phyloP scores from a whole-genome alignment of 37 sponge, comb jelly and placozoan genomes.

The Dysidea cf. avara region DNA sequence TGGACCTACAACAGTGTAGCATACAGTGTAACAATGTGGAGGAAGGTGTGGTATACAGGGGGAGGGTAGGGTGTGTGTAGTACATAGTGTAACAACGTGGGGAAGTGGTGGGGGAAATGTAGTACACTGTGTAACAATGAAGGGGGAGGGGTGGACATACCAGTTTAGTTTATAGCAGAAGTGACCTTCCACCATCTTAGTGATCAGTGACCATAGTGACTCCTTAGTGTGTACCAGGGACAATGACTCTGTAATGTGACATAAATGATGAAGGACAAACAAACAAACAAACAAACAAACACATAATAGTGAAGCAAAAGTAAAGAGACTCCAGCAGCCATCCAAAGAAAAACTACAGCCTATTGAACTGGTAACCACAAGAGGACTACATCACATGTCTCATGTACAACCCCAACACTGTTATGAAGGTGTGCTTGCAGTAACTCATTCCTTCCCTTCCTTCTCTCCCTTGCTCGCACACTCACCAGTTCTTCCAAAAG shows the following conservation, averaged over 20 bases:
- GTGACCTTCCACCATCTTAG: slow-evolving; percentile 45
- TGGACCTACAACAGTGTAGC: neutral
- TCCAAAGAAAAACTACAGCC: too few relatives aligned
- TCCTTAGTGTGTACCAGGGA: slow-evolving; percentile 24
- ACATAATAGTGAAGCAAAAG: slow-evolving; percentile 2
- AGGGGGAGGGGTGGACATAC: slow-evolving; percentile 15
- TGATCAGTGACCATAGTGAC: slow-evolving; percentile 56
- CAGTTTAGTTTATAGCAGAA: slow-evolving; percentile 60
- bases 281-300: neutral
- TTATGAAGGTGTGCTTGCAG: too few relatives aligned
- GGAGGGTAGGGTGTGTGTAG: neutral
- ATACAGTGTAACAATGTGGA: too few relatives aligned
- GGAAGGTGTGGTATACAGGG: neutral
- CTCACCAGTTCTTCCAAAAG: too few relatives aligned
- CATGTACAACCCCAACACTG: too few relatives aligned
- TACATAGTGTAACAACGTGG: neutral
- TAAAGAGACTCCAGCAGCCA: too few relatives aligned
- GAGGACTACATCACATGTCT: too few relatives aligned
- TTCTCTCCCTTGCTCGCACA: too few relatives aligned
- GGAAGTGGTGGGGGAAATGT: neutral
- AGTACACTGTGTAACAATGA: too few relatives aligned
- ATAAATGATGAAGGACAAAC: neutral
- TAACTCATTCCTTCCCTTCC: too few relatives aligned
- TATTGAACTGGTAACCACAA: too few relatives aligned
- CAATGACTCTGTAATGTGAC: slow-evolving; percentile 15